Conservation (phyloP, 2,113 vertebrate genomes). For the Glaucidium brasilianum region DNA sequence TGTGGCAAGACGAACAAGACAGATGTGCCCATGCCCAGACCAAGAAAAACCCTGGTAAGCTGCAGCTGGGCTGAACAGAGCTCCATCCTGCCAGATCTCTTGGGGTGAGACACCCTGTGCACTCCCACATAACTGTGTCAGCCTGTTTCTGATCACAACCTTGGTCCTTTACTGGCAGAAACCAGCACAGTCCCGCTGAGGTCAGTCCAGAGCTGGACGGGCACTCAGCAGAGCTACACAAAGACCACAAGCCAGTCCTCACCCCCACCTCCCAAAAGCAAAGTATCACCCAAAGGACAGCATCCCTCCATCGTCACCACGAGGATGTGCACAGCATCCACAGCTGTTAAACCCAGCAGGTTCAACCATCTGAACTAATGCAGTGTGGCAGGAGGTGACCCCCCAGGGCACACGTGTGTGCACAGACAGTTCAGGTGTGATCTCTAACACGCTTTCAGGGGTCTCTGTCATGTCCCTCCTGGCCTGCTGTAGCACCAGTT, state of each 20-base stretch:
- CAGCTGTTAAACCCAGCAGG: background rate
- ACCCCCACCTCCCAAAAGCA: background rate
- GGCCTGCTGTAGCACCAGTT: too few relatives aligned
- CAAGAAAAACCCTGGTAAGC: background rate
- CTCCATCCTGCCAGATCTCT: background rate
- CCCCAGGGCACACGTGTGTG: background rate
- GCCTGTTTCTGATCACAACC: background rate
- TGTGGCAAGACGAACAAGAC: fast-evolving
- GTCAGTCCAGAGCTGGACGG: background rate
- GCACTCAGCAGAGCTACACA: background rate
- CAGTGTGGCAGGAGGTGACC: background rate
- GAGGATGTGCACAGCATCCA: background rate
- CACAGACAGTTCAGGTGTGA: background rate
- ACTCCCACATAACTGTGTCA: background rate
- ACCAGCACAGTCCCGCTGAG: background rate
- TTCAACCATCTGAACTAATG: background rate
- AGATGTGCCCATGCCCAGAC: fast-evolving
- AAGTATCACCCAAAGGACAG: background rate
- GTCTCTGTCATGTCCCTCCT: background rate
- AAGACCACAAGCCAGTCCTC: background rate
- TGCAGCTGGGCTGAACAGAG: background rate
- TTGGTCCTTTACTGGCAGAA: background rate
- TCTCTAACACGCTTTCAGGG: background rate
- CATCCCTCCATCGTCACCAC: background rate
- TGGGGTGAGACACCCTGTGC: background rate